Base-by-base conservation (phyloP, 2,888 invertebrate species). In the Brachyptera risi region DNA sequence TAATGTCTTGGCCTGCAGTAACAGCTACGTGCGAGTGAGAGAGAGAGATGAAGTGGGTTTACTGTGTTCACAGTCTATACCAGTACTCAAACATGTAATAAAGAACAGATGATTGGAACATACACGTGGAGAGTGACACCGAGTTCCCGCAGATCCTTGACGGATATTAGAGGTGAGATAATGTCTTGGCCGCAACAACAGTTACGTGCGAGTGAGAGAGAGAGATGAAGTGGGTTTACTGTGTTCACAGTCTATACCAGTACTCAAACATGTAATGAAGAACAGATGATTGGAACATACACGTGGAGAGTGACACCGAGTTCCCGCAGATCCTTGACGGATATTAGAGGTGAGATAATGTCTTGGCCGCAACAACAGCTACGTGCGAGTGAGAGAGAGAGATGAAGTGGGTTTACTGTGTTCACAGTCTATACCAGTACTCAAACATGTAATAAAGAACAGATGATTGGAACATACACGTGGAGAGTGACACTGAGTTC, bases 91-190 rank as follows among this genome's bases (percentile, higher is more conserved):
- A n/a, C n/a, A n/a, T n/a, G n/a, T n/a, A n/a, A n/a, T n/a, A n/a
- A n/a, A n/a, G n/a, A n/a, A n/a, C n/a, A n/a, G n/a, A 31, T 5
- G 31, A 31, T 7, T 7, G 31, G 44, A 68, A 82, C 87, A 83
- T 82, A 96, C 93, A 99, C 87, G 81, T 99, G 97, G 63, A 99
- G 82, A 37, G 99, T 99, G 42, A 99, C 95, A 65, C 99, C 98
- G 71, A 95, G 79, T 74, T 98, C 97, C 69, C 98, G 78, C 2
- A 99, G 80, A 72, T 99, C 97, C 75, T 96, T 96, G 17, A 99
- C 89, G 19, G 96, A 92, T 71, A 99, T 84, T 58, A 99, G 77
- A 0, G 99, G 98, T 13, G 98, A 96, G 69, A 99, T 96, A 56
- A 99, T 96, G 74, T 99, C 98, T 78, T 99, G 98, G 2, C 98